Percentiles rank a stretch among this genome's conserved stretches.
phyloP scores from a whole-genome alignment of 2,888 invertebrate species.

The Helobdella robusta region DNA sequence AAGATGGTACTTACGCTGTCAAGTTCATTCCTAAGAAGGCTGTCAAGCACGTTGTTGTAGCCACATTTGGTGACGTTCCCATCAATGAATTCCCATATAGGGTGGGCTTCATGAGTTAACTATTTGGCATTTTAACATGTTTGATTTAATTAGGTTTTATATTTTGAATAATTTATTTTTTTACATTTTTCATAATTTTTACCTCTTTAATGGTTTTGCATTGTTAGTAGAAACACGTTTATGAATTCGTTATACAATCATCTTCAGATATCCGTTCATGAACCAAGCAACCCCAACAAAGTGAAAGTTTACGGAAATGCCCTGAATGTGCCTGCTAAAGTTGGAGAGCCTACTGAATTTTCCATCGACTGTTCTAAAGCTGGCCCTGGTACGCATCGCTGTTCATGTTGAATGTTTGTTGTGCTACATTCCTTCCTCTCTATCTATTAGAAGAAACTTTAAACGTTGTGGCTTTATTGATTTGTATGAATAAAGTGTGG shows the following conservation, averaged over 20 bases:
- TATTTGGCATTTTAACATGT: not conserved
- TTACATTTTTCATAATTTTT: too few species aligned
- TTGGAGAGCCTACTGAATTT: conserved; percentile 68
- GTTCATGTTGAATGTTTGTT: too few species aligned
- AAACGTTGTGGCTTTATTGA: too few species aligned
- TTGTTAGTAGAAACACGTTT: too few species aligned
- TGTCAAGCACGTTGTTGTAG: conserved; percentile 63
- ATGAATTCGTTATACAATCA: too few species aligned
- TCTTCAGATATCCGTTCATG: conserved; percentile 60
- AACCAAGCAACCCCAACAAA: conserved; percentile 65
- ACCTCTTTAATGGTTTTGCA: too few species aligned
- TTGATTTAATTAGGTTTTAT: too few species aligned
- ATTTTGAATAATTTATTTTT: too few species aligned
- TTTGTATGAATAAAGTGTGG: too few species aligned
- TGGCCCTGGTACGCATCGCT: conserved; percentile 60
- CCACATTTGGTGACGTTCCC: conserved; percentile 72
- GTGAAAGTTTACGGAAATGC: conserved; percentile 77
- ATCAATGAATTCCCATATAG: conserved; percentile 72
- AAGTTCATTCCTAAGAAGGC: conserved; percentile 58
- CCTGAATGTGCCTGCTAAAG: conserved; percentile 67
- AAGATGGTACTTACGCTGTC: conserved; percentile 47
- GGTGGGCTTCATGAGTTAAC: conserved; percentile 43
- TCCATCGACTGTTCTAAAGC: conserved; percentile 75
- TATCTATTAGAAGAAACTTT: too few species aligned
- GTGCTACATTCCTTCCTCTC: too few species aligned